Percentiles rank a stretch among this genome's conserved stretches.
Evolutionary conservation across 1,140 invertebrate genomes (phyloP).

Genomic region (Drosophila willistoni): DNA sequence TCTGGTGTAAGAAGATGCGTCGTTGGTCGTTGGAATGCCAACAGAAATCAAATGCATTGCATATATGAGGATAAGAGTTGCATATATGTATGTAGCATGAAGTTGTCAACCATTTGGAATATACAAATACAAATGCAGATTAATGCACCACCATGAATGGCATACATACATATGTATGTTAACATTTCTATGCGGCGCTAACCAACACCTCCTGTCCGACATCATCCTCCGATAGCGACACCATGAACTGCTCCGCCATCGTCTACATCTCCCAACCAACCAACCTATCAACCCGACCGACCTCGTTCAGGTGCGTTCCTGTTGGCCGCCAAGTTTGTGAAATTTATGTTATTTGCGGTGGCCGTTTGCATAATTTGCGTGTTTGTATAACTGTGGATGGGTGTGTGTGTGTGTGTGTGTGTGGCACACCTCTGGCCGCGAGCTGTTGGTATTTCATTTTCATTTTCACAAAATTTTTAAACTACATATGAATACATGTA

Average conservation of each 20-base stretch:
- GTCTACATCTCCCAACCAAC: neutral
- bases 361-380: slow-evolving; percentile 81
- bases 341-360: slow-evolving; percentile 81
- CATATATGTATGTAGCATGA: slow-evolving; percentile 34
- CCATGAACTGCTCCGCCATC: neutral
- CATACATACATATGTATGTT: slow-evolving; percentile 43
- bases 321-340: slow-evolving; percentile 68
- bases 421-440: slow-evolving; percentile 30
- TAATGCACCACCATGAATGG: slow-evolving; percentile 43
- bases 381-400: slow-evolving; percentile 62
- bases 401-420: slow-evolving; percentile 20
- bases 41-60: slow-evolving; percentile 70
- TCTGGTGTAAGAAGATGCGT: slow-evolving; percentile 54
- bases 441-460: slow-evolving; percentile 72
- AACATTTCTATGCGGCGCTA: slow-evolving; percentile 71
- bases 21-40: slow-evolving; percentile 22
- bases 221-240: slow-evolving; percentile 3
- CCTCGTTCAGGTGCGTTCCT: slow-evolving; percentile 60
- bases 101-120: slow-evolving; percentile 67
- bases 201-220: slow-evolving; percentile 57
- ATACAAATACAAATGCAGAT: slow-evolving; percentile 53
- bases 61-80: slow-evolving; percentile 7
- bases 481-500: slow-evolving; percentile 48
- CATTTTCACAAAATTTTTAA: slow-evolving; percentile 71
- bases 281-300: neutral